Evolutionary conservation across 2,113 vertebrate genomes (phyloP), one percentile per base, ranked within the genome.

Genomic region (Mungos mungo): DNA sequence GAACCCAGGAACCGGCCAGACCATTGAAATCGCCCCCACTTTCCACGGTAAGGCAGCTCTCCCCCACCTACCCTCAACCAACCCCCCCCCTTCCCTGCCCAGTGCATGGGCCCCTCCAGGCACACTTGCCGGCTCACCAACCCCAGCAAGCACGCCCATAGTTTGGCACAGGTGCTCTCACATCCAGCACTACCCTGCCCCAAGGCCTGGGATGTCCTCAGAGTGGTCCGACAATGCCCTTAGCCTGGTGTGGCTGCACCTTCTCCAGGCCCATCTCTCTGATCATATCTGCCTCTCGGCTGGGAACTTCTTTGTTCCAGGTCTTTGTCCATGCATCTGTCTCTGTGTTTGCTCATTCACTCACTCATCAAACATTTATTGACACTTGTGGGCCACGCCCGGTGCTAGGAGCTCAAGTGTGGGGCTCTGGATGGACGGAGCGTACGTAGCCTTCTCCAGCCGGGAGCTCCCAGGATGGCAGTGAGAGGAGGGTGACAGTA

Each of bases 41-140:
- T 99, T 99, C 95, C 84, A 98, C 98, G 99, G 99, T 99, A 88
- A 96, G 74, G 5, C 16, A 15, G 41, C 8, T 63, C 52, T 29
- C 74, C 1, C n/a, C 19, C 69, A 2, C 25, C 72, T 31, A 16
- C n/a, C 21, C 38, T 50, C 50, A 50, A 5, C 52, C 47, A 50
- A 13, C 11, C 47, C 47, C 47, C 47, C 13, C 50, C 50, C 47
- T 12, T 50, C 47, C 47, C 47, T 50, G 12, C 41, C 27, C 1
- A 0, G 2, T 3, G 19, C 54, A 54, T 25, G 0, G 1, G n/a
- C 19, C 33, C 38, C 41, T 29, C 38, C 21, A 21, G 52, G 7
- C 38, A 23, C 29, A 11, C 54, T 41, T 11, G 14, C 5, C 14
- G 63, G 14, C 27, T 65, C 35, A 25, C 41, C 3, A 3, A 14